Base-by-base conservation (phyloP, 2,888 invertebrate species). In the Endotricha flammealis region DNA sequence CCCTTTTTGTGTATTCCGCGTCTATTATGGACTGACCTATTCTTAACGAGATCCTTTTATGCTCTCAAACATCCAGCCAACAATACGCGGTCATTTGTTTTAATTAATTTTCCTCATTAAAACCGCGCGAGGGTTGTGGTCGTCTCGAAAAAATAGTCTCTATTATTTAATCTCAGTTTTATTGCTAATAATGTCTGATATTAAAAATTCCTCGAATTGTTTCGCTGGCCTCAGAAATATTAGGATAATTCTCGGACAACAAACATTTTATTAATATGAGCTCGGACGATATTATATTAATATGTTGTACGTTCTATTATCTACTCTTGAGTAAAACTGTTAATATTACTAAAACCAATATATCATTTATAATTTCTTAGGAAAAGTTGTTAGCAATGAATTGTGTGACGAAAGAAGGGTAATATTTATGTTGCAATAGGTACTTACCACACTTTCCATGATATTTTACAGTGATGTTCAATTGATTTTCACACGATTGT, bases 371-470 rank as follows among this genome's bases (percentile, higher is more conserved):
- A n/a, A n/a, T n/a, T n/a, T n/a, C n/a, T n/a, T n/a, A n/a, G n/a
- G n/a, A n/a, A n/a, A n/a, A n/a, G n/a, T n/a, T n/a, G n/a, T n/a
- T n/a, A n/a, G n/a, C n/a, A n/a, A n/a, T n/a, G n/a, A n/a, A n/a
- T n/a, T n/a, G n/a, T n/a, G n/a, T n/a, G n/a, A n/a, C n/a, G n/a
- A n/a, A n/a, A n/a, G n/a, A n/a, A n/a, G n/a, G n/a, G n/a, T n/a
- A n/a, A n/a, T n/a, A n/a, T n/a, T n/a, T n/a, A n/a, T n/a, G n/a
- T n/a, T n/a, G n/a, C n/a, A n/a, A n/a, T n/a, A n/a, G n/a, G n/a
- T n/a, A 67, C 92, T 91, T 77, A 95, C 96, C 95, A 80, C 97
- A 97, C 81, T 93, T 93, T 29, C 96, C 96, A 41, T 90, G 89
- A 60, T 93, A 95, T 59, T 93, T 93, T 50, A 95, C 90, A 12